Evolutionary conservation across 2,797 vertebrate species (phyloP).

Genomic region (Coilia nasus): DNA sequence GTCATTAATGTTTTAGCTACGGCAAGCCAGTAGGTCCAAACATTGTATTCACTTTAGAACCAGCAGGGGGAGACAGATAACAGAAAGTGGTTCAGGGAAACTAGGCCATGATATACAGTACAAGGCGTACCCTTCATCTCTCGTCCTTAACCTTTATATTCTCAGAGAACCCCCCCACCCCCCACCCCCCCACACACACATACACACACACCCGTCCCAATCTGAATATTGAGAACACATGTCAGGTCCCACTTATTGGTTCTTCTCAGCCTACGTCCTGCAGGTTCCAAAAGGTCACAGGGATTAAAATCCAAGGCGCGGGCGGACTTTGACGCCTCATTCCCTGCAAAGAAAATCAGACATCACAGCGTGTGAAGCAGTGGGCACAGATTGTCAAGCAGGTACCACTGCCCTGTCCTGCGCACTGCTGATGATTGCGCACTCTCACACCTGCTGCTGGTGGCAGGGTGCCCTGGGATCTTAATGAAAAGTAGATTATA

Average conservation of each 20-base stretch:
- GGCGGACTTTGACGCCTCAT: constrained; percentile 33
- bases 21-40: constrained; percentile 38
- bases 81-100: not conserved
- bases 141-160: constrained; percentile 24
- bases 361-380: constrained; percentile 41
- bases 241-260: constrained; percentile 25
- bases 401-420: constrained; percentile 37
- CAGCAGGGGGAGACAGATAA: constrained; percentile 45
- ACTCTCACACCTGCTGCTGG: constrained; percentile 48
- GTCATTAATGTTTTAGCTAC: constrained; percentile 50
- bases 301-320: constrained; percentile 48
- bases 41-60: not conserved
- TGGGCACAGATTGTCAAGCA: constrained; percentile 45
- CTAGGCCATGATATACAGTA: constrained; percentile 4
- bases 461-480: constrained; percentile 37
- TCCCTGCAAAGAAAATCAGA: constrained; percentile 43
- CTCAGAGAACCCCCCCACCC: not conserved
- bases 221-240: constrained; percentile 16
- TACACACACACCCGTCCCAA: not conserved
- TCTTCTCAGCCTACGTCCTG: constrained; percentile 28
- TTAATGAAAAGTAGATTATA: constrained; percentile 56
- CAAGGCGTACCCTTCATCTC: not conserved
- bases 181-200: no score
- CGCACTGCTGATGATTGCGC: constrained; percentile 33
- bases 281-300: constrained; percentile 37